These are phyloP conservation scores for Hylaea fasciaria DNA, from an alignment of 2,888 invertebrate species.

Conservation along the genomic window DNA sequence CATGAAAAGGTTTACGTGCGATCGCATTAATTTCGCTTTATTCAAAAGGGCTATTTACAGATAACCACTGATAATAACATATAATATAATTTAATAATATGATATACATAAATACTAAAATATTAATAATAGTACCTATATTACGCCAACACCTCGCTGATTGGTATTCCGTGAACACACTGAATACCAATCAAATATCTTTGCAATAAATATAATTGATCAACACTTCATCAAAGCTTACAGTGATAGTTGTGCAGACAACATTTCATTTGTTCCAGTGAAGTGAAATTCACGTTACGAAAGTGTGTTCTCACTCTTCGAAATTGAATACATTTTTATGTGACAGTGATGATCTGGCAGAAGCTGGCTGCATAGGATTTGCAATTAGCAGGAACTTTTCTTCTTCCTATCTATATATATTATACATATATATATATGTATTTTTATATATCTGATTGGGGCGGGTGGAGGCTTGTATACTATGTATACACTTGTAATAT, in stretches of 20 bases:
- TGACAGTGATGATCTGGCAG: not conserved
- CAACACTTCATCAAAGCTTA: conserved; percentile 20
- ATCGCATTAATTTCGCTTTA: too few species aligned
- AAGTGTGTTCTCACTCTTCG: not conserved
- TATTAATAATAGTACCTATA: too few species aligned
- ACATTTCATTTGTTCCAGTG: conserved; percentile 27
- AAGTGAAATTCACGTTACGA: conserved; percentile 23
- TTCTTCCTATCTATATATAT: too few species aligned
- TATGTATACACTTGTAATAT: too few species aligned
- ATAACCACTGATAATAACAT: not conserved
- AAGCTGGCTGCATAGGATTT: not conserved
- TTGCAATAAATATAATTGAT: conserved; percentile 32
- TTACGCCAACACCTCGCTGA: conserved; percentile 14
- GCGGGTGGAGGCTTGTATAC: too few species aligned
- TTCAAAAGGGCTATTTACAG: too few species aligned
- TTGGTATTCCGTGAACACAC: conserved; percentile 23
- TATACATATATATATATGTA: too few species aligned
- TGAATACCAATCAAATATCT: conserved; percentile 28
- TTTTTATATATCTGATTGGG: too few species aligned
- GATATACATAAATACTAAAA: too few species aligned
- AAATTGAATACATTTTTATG: not conserved
- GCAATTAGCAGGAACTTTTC: not conserved
- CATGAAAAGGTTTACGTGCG: too few species aligned
- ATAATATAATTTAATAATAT: conserved; percentile 11
- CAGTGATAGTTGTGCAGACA: conserved; percentile 29